A percentile compares a stretch with the other conserved stretches of the same genome.
phyloP scores from a whole-genome alignment of 2,797 vertebrate species.

The Loris lydekkerianus region DNA sequence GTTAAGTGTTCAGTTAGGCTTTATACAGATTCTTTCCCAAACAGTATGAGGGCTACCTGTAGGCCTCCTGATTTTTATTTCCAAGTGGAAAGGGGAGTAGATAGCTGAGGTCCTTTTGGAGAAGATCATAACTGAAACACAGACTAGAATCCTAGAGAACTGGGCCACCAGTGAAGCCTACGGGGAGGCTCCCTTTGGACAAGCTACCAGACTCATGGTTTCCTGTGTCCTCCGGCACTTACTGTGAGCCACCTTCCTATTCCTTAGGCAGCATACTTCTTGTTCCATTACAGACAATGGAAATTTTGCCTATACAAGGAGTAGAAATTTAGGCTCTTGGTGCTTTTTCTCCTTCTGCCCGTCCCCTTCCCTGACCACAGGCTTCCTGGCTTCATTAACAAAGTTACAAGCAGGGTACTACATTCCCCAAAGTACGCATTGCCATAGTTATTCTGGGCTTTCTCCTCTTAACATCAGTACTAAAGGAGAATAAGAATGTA shows the following conservation, averaged over 20 bases:
- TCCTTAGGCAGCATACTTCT: not conserved
- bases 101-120: not conserved
- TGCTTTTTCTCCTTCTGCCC: slow-evolving; percentile 2
- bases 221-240: not conserved
- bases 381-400: slow-evolving; percentile 65
- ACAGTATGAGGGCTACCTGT: not conserved
- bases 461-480: slow-evolving; percentile 87
- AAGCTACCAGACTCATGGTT: not conserved
- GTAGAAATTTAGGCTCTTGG: not conserved
- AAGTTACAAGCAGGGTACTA: slow-evolving; percentile 56
- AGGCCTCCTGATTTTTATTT: not conserved
- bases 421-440: slow-evolving; percentile 53
- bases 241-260: not conserved
- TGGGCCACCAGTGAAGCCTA: not conserved
- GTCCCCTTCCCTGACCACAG: slow-evolving; percentile 52
- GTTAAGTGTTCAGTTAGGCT: not conserved
- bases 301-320: slow-evolving; percentile 55
- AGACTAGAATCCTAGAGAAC: not conserved
- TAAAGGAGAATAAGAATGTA: slow-evolving; percentile 88
- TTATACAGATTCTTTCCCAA: not conserved
- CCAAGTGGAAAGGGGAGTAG: not conserved
- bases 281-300: not conserved
- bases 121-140: not conserved
- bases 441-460: slow-evolving; percentile 83
- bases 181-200: slow-evolving; percentile 40